Conservation (phyloP, 2,113 vertebrate genomes). For the Phodopus roborovskii region DNA sequence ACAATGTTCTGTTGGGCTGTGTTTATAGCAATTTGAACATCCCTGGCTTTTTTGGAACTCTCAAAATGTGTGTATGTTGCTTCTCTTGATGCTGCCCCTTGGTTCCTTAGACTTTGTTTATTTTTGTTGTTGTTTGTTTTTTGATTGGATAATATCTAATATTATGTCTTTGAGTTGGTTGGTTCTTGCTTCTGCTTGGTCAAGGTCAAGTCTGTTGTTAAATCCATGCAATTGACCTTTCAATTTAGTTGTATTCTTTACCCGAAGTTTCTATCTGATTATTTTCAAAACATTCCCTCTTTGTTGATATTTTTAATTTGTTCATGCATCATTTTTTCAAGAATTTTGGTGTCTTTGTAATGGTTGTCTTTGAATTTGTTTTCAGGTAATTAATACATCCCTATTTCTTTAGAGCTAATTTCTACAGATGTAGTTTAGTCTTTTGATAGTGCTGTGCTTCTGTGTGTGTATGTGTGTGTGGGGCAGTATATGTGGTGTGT, state of each 20-base stretch:
- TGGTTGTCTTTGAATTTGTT: background rate
- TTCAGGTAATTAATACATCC: background rate
- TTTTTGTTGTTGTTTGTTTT: background rate
- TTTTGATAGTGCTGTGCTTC: background rate
- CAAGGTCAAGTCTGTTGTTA: background rate
- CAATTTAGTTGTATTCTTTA: background rate
- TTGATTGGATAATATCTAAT: background rate
- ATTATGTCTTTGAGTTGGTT: background rate
- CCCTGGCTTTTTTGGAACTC: background rate
- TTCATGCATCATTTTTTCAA: background rate
- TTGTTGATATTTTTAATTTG: background rate
- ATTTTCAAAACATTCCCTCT: background rate
- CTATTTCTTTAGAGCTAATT: background rate
- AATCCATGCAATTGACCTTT: background rate
- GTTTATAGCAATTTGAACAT: background rate
- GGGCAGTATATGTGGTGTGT: background rate
- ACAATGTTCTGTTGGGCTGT: background rate
- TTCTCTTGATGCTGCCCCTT: background rate
- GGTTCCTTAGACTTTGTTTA: background rate
- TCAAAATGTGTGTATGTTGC: background rate
- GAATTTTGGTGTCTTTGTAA: background rate
- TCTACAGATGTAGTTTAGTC: background rate
- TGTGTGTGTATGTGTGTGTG: background rate
- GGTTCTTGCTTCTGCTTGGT: constrained; percentile 5
- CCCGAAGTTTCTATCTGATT: background rate